Evolutionary conservation across 2,888 invertebrate genomes (phyloP), one percentile per base, ranked within the genome.

Genomic region (Scaptomyza tumidula): DNA sequence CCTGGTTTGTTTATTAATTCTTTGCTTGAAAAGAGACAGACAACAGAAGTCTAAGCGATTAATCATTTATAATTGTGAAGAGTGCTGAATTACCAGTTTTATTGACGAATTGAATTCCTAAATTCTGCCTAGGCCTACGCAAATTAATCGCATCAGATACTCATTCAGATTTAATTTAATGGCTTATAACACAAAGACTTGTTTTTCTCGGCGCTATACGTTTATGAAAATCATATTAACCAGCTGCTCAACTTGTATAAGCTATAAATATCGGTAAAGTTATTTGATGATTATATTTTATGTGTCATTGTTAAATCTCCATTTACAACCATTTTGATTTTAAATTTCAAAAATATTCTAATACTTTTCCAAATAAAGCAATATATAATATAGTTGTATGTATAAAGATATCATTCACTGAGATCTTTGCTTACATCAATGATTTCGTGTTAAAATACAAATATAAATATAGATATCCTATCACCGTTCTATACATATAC

Each of bases 31-130:
- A 27, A 59, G 7, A 55, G 52, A 14, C 52, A 56, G 50, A 48
- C 56, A 52, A 43, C 46, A 68, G 54, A 64, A 56, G 44, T 64
- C 46, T 50, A 52, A 59, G 19, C 67, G 63, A 80, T 81, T 76
- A 82, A 81, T 81, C 86, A 81, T 79, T 79, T 55, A 72, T 63
- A 45, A 67, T 66, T 65, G 62, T 55, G 44, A 77, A 77, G 63
- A 57, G 71, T 58, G 54, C 55, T 60, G 52, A 66, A 65, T 78
- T 57, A 52, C 44, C 31, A 64, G 61, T 67, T 67, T 50, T 66
- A 59, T 72, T 59, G 62, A 41, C 53, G 63, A 69, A 64, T 41
- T 62, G 44, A 48, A 63, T 58, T 58, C 37, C n/a, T 19, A 13
- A n/a, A 43, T 16, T 14, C 16, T 39, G 39, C 24, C 24, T 39